A percentile compares a stretch with the other conserved stretches of the same genome.
Evolutionary conservation across 2,797 vertebrate species (phyloP).

Genomic region (Anguilla anguilla): DNA sequence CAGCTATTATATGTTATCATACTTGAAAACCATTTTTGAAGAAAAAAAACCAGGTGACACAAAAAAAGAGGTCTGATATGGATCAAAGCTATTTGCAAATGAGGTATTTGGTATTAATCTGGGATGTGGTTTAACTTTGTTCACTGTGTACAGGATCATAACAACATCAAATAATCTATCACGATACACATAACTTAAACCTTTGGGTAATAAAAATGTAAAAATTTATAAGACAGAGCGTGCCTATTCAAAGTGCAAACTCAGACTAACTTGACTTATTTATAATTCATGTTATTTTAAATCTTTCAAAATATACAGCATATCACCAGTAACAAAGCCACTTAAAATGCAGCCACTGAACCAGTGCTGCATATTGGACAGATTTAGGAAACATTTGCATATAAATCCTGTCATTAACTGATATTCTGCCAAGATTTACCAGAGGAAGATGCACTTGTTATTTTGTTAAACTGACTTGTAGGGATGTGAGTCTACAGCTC

Average conservation of each 20-base stretch:
- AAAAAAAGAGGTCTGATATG: neutral
- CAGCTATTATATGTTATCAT: neutral
- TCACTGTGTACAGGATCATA: neutral
- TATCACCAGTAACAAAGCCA: neutral
- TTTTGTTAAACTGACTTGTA: neutral
- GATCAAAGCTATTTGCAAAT: neutral
- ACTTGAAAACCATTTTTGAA: neutral
- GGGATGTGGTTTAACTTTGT: neutral
- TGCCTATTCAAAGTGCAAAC: neutral
- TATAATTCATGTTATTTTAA: neutral
- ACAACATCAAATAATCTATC: no score
- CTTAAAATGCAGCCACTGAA: neutral
- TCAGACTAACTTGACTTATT: neutral
- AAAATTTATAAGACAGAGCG: neutral
- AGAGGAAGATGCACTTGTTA: neutral
- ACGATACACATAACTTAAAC: neutral
- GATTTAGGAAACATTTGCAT: neutral
- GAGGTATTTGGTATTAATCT: neutral
- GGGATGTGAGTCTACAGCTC: neutral
- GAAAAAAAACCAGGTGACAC: neutral
- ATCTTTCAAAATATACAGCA: neutral
- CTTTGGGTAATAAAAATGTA: neutral
- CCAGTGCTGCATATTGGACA: neutral
- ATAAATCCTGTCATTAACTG: neutral
- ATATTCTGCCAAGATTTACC: neutral